Conservation (phyloP, 2,797 vertebrate genomes). For the Pangasius krempfi region DNA sequence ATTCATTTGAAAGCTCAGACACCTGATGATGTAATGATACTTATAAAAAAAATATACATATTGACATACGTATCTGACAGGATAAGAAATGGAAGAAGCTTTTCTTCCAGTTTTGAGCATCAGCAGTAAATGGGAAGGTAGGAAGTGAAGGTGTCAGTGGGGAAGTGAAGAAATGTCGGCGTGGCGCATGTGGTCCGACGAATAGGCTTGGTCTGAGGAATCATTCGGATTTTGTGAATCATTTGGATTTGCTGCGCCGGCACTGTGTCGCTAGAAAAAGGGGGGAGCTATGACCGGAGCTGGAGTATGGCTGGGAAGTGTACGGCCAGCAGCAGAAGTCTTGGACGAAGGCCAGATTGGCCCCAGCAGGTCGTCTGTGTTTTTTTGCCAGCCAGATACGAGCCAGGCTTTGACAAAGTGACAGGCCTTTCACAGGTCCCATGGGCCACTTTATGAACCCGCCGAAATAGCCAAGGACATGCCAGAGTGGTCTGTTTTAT, state of each 20-base stretch:
- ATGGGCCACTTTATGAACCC: slow-evolving; percentile 52
- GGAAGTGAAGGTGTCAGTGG: neutral
- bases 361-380: slow-evolving; percentile 40
- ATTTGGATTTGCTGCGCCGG: neutral
- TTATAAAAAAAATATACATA: too few relatives aligned
- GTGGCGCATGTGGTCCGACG: too few relatives aligned
- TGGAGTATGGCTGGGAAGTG: neutral
- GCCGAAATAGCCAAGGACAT: slow-evolving; percentile 47
- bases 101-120: neutral
- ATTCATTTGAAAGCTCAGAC: neutral
- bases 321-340: neutral
- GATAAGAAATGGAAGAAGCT: neutral
- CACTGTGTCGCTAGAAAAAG: neutral
- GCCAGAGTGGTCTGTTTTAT: slow-evolving; percentile 55
- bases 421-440: slow-evolving; percentile 46
- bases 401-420: slow-evolving; percentile 54
- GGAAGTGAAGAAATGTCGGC: neutral
- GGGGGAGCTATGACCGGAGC: neutral
- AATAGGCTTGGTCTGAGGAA: neutral
- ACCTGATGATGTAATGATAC: neutral
- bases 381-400: slow-evolving; percentile 29
- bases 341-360: slow-evolving; percentile 30
- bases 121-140: neutral
- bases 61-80: neutral
- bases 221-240: neutral